These are phyloP conservation scores for Periophthalmus modestus DNA, from an alignment of 2,113 vertebrate genomes.

Conservation along the genomic window DNA sequence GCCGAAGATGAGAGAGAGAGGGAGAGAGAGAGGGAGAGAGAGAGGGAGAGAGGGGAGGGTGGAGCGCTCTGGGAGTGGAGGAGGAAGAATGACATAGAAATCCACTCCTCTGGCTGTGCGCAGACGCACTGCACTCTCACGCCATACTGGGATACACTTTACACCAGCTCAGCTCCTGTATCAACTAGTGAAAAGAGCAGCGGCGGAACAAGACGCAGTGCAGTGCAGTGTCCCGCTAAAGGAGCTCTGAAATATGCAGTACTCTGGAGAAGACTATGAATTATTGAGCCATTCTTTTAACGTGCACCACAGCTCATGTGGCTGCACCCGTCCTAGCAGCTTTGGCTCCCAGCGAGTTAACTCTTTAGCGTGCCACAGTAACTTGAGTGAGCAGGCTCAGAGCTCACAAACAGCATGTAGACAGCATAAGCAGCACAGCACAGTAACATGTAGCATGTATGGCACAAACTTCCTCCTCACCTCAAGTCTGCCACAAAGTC, in stretches of 20 bases:
- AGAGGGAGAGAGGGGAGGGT: slow-evolving; percentile 60
- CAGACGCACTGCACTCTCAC: slow-evolving; percentile 72
- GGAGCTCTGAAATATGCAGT: slow-evolving; percentile 60
- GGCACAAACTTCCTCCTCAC: slow-evolving; percentile 33
- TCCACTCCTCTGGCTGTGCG: slow-evolving; percentile 73
- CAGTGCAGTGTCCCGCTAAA: slow-evolving; percentile 27
- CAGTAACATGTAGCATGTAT: neutral
- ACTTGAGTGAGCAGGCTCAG: slow-evolving; percentile 27
- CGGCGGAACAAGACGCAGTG: slow-evolving; percentile 25
- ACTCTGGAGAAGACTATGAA: slow-evolving; percentile 51
- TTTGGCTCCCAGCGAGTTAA: slow-evolving; percentile 42
- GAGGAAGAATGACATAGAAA: slow-evolving; percentile 72
- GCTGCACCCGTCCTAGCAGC: slow-evolving; percentile 30
- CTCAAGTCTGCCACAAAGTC: slow-evolving; percentile 61
- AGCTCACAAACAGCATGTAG: slow-evolving; percentile 4
- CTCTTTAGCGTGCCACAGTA: slow-evolving; percentile 50
- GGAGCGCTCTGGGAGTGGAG: slow-evolving; percentile 57
- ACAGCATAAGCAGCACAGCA: neutral
- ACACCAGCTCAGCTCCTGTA: slow-evolving; percentile 57
- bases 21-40: slow-evolving; percentile 50
- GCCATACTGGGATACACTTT: slow-evolving; percentile 61
- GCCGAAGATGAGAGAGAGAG: slow-evolving; percentile 50
- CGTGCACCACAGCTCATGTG: slow-evolving; percentile 23
- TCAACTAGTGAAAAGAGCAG: slow-evolving; percentile 56
- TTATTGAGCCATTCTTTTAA: slow-evolving; percentile 64